Percentiles rank a stretch among this genome's conserved stretches.
Evolutionary conservation across 2,113 vertebrate species (phyloP).

Genomic region (Chroicocephalus ridibundus): DNA sequence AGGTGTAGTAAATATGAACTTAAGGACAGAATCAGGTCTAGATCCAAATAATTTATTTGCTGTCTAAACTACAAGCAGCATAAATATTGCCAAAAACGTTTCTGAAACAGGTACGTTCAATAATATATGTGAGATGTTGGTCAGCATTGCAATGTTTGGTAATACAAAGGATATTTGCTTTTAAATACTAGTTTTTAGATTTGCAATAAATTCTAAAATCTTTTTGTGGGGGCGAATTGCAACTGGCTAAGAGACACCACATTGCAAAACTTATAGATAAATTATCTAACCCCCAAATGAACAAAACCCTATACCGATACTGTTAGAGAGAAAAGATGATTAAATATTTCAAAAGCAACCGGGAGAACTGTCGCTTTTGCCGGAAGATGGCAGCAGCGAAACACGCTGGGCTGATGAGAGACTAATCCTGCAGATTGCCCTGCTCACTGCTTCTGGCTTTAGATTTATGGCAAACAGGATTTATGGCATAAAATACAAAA

Average conservation of each 20-base stretch:
- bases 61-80: neutral
- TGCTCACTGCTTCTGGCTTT: neutral
- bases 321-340: neutral
- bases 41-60: neutral
- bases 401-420: neutral
- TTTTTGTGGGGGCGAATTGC: neutral
- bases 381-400: slow-evolving; percentile 73
- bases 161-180: neutral
- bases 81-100: neutral
- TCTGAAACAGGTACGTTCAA: neutral
- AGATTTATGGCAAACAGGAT: neutral
- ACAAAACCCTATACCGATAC: rapidly evolving
- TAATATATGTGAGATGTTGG: neutral
- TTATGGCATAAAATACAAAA: neutral
- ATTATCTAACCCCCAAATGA: neutral
- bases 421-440: too few species aligned
- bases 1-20: neutral
- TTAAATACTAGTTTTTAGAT: neutral
- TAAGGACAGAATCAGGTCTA: neutral
- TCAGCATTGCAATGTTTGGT: neutral
- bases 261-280: neutral
- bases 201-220: neutral
- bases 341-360: neutral
- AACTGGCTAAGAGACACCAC: neutral
- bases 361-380: neutral